A percentile compares a stretch with the other conserved stretches of the same genome.
Evolutionary conservation across 2,888 invertebrate genomes (phyloP).

Genomic region (Brachyptera risi): DNA sequence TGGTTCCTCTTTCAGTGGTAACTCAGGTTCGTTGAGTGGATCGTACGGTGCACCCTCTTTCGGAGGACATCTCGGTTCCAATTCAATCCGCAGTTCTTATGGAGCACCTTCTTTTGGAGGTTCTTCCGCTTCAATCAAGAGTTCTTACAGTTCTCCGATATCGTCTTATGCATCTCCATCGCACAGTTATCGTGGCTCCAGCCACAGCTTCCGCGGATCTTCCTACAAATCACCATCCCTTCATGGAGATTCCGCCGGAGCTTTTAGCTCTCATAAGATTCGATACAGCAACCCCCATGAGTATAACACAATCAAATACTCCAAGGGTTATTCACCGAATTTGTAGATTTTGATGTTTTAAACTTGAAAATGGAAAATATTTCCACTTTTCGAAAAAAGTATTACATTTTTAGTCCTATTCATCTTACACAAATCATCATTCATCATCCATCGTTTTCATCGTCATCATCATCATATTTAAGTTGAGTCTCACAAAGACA

Average conservation of each 20-base stretch:
- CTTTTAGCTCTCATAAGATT: not conserved
- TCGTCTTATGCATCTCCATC: not conserved
- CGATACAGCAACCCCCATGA: not conserved
- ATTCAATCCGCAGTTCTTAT: not conserved
- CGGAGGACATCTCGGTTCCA: too few species aligned
- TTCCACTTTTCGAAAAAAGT: too few species aligned
- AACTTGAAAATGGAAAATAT: not conserved
- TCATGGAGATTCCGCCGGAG: not conserved
- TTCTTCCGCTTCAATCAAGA: too few species aligned
- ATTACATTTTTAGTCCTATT: not conserved
- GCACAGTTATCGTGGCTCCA: not conserved
- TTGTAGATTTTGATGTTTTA: not conserved
- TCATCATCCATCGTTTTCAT: not conserved
- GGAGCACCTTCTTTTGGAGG: not conserved
- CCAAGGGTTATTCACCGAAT: not conserved
- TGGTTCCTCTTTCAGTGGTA: not conserved
- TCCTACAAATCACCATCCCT: not conserved
- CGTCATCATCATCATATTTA: not conserved
- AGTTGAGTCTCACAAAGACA: too few species aligned
- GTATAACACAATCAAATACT: conserved; percentile 17
- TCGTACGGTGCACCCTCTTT: conserved; percentile 3
- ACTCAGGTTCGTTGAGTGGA: not conserved
- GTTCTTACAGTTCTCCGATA: not conserved
- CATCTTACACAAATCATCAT: not conserved
- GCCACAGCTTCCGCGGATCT: not conserved